A percentile compares a stretch with the other conserved stretches of the same genome.
Evolutionary conservation across 2,113 vertebrate species (phyloP).

Genomic region (Rhinolophus ferrumequinum): DNA sequence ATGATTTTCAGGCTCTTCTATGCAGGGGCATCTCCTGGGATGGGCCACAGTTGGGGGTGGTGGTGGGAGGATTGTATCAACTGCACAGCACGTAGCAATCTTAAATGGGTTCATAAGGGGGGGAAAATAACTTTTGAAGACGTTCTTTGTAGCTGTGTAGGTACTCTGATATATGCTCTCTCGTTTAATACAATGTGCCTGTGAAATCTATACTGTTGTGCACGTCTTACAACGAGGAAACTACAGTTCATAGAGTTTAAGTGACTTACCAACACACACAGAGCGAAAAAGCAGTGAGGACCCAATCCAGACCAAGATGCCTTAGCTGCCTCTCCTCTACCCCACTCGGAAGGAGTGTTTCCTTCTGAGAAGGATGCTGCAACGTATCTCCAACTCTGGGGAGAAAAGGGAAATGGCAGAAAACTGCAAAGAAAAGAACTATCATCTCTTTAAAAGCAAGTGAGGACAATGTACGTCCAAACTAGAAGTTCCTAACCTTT

Average conservation of each 20-base stretch:
- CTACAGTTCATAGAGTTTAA: background rate
- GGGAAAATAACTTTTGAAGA: background rate
- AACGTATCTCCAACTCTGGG: rapidly evolving
- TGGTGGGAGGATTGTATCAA: too few relatives aligned
- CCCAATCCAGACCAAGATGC: too few relatives aligned
- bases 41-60: background rate
- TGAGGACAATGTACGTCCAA: background rate
- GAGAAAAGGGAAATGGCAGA: background rate
- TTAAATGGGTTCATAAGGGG: background rate
- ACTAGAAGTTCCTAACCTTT: background rate
- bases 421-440: background rate
- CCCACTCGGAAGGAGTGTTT: background rate
- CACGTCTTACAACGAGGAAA: conserved; percentile 1
- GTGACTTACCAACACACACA: background rate
- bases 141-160: background rate
- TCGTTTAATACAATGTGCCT: background rate
- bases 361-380: background rate
- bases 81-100: background rate
- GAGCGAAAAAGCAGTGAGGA: background rate
- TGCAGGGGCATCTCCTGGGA: background rate
- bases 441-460: background rate
- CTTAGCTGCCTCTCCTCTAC: background rate
- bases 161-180: background rate
- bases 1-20: background rate
- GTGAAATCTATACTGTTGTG: background rate